Evolutionary conservation across 2,888 invertebrate genomes (phyloP), one percentile per base, ranked within the genome.

Genomic region (Protonemura montana): DNA sequence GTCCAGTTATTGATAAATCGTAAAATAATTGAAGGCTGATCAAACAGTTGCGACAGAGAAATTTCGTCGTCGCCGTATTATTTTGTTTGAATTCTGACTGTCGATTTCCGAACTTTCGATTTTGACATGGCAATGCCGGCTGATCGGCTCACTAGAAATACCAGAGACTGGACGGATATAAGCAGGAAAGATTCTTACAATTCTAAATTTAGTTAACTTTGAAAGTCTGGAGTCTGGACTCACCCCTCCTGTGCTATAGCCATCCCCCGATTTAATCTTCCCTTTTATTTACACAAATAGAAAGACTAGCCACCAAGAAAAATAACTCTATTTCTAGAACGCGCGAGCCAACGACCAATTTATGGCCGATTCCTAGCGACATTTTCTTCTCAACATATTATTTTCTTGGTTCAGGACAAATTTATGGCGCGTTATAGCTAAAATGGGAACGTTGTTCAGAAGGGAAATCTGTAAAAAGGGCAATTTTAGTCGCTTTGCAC

Each of bases 271-370:
- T 59, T 59, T 59, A 59, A 59, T 59, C 59, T 59, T 59, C 59
- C 59, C 59, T 59, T 59, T 59, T 59, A 59, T 59, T 59, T 59
- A 59, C 59, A 59, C 59, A 59, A 59, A 59, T 59, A 59, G 59
- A 59, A 59, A 59, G 59, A 59, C 59, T 59, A 59, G 59, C 59
- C 59, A 59, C 16, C n/a, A 59, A 59, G 59, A 59, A 59, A 59
- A 59, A 59, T 59, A 35, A 59, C 59, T 59, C 59, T 59, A 59
- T 59, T 59, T 59, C 21, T 21, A 21, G 59, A 59, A 59, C 59
- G 59, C 21, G 59, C 59, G 59, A 59, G 59, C 59, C 13, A n/a
- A 16, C 59, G 21, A 59, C 59, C 13, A 59, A 59, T 59, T 59
- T 59, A 59, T 21, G 59, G 21, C 59, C 59, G 21, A 59, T 59